phyloP scores from a whole-genome alignment of 2,888 invertebrate species.

The Caprella mutica region DNA sequence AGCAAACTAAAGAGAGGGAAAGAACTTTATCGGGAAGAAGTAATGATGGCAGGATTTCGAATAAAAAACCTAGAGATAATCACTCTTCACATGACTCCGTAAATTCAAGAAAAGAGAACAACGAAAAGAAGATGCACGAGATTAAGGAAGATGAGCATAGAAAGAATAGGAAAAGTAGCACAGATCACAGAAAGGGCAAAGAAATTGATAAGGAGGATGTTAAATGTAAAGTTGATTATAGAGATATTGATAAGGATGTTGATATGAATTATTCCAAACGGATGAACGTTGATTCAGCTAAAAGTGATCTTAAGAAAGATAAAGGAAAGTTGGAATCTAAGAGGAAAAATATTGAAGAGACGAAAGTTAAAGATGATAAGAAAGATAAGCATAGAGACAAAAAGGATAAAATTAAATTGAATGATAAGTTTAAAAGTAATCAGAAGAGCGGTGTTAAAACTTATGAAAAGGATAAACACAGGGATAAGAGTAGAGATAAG shows the following conservation, averaged over 20 bases:
- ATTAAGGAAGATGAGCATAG: slow-evolving; percentile 8
- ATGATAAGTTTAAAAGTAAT: slow-evolving; percentile 13
- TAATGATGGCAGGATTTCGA: too few relatives aligned
- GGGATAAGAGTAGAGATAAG: neutral
- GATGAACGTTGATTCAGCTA: neutral
- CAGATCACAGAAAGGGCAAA: too few relatives aligned
- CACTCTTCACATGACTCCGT: neutral
- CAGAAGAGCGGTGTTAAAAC: too few relatives aligned
- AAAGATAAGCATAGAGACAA: slow-evolving; percentile 19
- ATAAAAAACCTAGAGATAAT: too few relatives aligned
- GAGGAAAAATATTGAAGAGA: slow-evolving; percentile 24
- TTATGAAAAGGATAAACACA: slow-evolving; percentile 22
- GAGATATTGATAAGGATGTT: neutral
- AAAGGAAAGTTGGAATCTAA: slow-evolving; percentile 14
- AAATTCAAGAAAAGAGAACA: slow-evolving; percentile 9
- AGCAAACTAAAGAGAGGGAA: too few relatives aligned
- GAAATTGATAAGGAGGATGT: neutral
- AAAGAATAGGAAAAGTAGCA: slow-evolving; percentile 16
- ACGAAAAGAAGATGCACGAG: neutral
- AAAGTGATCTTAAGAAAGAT: slow-evolving; percentile 2
- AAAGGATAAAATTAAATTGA: slow-evolving; percentile 16
- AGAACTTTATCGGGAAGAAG: too few relatives aligned
- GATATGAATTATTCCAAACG: neutral
- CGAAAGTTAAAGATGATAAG: slow-evolving; percentile 8
- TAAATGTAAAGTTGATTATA: neutral